phyloP scores from a whole-genome alignment of 2,888 invertebrate genomes.

The Gastrophysa polygoni region DNA sequence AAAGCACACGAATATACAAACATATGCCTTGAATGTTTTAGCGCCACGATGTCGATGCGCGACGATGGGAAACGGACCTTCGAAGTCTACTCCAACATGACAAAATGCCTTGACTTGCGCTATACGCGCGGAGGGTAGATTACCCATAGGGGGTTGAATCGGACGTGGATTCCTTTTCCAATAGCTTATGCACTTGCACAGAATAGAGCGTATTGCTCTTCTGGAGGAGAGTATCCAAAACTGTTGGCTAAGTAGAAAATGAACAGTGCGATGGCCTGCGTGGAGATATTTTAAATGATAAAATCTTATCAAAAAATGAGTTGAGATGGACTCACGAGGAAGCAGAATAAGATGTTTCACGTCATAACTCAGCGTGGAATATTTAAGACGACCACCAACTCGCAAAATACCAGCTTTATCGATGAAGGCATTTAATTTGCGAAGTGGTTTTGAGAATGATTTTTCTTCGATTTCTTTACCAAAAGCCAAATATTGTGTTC shows the following conservation, averaged over 20 bases:
- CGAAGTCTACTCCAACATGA: slow-evolving; percentile 26
- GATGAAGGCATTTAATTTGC: slow-evolving; percentile 3
- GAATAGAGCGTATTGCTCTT: neutral
- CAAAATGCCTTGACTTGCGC: slow-evolving; percentile 16
- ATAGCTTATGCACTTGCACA: slow-evolving; percentile 6
- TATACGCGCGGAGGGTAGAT: slow-evolving; percentile 20
- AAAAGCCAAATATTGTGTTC: neutral
- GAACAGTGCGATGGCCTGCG: slow-evolving; percentile 3
- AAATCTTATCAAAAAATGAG: neutral
- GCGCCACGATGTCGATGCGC: slow-evolving; percentile 10
- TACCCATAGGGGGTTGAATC: slow-evolving; percentile 13
- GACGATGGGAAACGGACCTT: slow-evolving; percentile 27
- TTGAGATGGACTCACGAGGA: neutral
- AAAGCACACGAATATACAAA: slow-evolving; percentile 28
- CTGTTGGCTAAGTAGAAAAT: slow-evolving; percentile 3
- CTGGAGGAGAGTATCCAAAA: slow-evolving; percentile 18
- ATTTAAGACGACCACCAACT: slow-evolving; percentile 8
- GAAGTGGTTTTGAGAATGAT: slow-evolving; percentile 1
- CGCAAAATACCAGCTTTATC: slow-evolving; percentile 11
- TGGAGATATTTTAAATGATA: slow-evolving; percentile 16
- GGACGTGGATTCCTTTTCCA: neutral
- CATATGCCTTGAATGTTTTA: slow-evolving; percentile 24
- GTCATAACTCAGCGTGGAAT: slow-evolving; percentile 1
- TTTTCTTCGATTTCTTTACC: neutral
- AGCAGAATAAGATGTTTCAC: slow-evolving; percentile 4